phyloP scores from a whole-genome alignment of 2,113 vertebrate genomes.

The Poicephalus gulielmi region DNA sequence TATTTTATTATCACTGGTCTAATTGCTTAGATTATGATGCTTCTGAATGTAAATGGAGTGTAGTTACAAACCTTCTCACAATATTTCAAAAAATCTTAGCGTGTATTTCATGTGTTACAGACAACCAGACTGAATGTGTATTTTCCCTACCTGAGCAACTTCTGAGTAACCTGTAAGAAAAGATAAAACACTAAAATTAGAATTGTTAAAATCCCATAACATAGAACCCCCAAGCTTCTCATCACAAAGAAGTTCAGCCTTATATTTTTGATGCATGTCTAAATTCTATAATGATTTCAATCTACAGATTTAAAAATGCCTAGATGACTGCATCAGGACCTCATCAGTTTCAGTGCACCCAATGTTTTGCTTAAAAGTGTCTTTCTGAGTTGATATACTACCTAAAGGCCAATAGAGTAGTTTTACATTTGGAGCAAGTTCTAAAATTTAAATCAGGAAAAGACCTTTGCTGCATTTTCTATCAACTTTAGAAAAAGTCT shows the following conservation, averaged over 20 bases:
- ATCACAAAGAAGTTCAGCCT: background rate
- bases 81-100: background rate
- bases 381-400: conserved; percentile 8
- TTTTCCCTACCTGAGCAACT: background rate
- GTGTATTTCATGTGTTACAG: background rate
- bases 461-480: conserved; percentile 34
- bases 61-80: background rate
- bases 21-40: background rate
- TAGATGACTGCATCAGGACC: conserved; percentile 35
- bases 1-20: background rate
- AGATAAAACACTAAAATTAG: background rate
- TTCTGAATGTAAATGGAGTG: background rate
- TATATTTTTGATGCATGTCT: background rate
- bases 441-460: conserved; percentile 50
- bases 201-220: background rate
- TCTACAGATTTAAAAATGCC: conserved; percentile 1
- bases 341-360: conserved; percentile 26
- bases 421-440: conserved; percentile 41
- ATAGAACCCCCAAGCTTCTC: background rate
- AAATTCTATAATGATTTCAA: background rate
- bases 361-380: conserved; percentile 39
- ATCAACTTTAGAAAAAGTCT: conserved; percentile 15
- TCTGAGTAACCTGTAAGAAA: background rate
- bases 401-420: conserved; percentile 26
- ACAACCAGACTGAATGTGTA: background rate